Evolutionary conservation across 2,888 invertebrate species (phyloP).

Genomic region (Drosophila emarginata): DNA sequence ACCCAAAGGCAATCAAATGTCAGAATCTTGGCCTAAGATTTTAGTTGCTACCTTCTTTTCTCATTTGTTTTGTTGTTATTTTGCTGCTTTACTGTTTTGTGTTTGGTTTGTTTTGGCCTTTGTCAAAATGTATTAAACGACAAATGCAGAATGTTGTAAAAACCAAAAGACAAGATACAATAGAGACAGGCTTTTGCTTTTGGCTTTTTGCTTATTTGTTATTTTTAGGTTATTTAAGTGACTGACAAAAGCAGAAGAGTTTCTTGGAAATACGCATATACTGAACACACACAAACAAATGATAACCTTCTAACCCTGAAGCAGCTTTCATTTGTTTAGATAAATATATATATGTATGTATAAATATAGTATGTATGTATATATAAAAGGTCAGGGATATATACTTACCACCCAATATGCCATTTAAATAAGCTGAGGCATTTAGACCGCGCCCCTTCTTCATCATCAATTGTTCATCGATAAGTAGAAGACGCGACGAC

Average conservation of each 20-base stretch:
- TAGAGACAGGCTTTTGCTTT: slow-evolving; percentile 39
- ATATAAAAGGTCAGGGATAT: slow-evolving; percentile 2
- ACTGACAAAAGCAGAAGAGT: slow-evolving; percentile 41
- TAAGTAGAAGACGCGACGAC: slow-evolving; percentile 76
- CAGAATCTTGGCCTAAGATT: slow-evolving; percentile 2
- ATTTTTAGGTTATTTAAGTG: slow-evolving; percentile 43
- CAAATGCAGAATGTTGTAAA: slow-evolving; percentile 46
- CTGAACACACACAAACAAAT: slow-evolving; percentile 5
- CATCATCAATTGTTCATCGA: slow-evolving; percentile 80
- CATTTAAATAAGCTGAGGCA: slow-evolving; percentile 75
- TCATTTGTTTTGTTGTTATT: neutral
- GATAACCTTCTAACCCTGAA: slow-evolving; percentile 11
- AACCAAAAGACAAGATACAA: slow-evolving; percentile 37
- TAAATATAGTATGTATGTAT: slow-evolving; percentile 30
- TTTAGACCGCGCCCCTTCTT: slow-evolving; percentile 79
- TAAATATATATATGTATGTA: neutral
- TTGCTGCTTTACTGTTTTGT: slow-evolving; percentile 6
- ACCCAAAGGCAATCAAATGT: slow-evolving; percentile 37
- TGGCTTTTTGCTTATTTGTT: slow-evolving; percentile 35
- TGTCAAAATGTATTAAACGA: slow-evolving; percentile 53
- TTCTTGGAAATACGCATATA: slow-evolving; percentile 6
- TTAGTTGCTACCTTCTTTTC: neutral
- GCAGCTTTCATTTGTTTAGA: slow-evolving; percentile 31
- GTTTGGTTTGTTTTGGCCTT: slow-evolving; percentile 32
- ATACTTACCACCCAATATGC: slow-evolving; percentile 81